Evolutionary conservation across 2,888 invertebrate genomes (phyloP).

Genomic region (Nomada flava): DNA sequence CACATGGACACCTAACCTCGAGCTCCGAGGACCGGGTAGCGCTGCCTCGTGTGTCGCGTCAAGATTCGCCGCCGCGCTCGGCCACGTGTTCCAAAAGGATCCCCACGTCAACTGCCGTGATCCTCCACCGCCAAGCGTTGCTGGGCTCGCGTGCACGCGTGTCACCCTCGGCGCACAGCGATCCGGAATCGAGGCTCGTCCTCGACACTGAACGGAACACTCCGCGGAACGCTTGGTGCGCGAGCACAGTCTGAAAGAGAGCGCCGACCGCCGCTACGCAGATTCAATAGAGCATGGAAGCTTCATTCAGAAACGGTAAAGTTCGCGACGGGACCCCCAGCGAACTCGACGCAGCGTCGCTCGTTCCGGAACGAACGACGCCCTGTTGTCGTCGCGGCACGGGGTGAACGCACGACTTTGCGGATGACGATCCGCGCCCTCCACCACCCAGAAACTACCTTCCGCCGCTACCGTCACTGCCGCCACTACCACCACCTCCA

Average conservation of each 20-base stretch:
- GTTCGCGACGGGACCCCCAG: constrained; percentile 61
- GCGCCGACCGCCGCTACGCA: background rate
- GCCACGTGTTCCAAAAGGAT: constrained; percentile 58
- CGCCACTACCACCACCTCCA: constrained; percentile 70
- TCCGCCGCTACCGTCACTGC: constrained; percentile 67
- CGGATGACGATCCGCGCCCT: constrained; percentile 80
- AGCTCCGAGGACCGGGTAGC: constrained; percentile 8
- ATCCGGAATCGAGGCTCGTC: constrained; percentile 14
- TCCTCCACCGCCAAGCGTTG: background rate
- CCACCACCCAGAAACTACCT: constrained; percentile 78
- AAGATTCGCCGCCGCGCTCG: constrained; percentile 50
- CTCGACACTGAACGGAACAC: constrained; percentile 12
- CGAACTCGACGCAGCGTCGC: constrained; percentile 65
- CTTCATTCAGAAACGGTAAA: constrained; percentile 8
- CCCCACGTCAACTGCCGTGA: background rate
- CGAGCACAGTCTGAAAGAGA: constrained; percentile 1
- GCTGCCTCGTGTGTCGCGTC: constrained; percentile 52
- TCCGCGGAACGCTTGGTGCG: background rate
- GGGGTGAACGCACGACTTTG: constrained; percentile 83
- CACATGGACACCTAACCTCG: constrained; percentile 46
- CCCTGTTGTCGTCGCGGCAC: constrained; percentile 82
- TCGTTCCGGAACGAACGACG: constrained; percentile 78
- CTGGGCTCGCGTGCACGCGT: constrained; percentile 16
- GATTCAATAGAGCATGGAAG: background rate
- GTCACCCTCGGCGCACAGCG: constrained; percentile 8